A percentile compares a stretch with the other conserved stretches of the same genome.
phyloP scores from a whole-genome alignment of 1,140 invertebrate species.

The Drosophila oshimai region DNA sequence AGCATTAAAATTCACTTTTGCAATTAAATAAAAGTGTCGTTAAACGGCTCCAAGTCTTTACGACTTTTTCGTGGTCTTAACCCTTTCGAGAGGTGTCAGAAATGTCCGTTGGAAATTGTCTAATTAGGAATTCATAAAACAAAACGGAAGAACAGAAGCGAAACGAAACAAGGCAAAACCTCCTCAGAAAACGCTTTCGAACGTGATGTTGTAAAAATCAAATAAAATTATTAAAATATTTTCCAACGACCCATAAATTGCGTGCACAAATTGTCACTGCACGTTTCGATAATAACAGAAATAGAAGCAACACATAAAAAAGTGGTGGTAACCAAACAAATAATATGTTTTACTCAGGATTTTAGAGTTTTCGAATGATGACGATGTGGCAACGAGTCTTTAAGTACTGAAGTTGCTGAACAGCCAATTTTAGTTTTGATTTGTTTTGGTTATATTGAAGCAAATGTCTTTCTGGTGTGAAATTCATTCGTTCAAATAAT shows the following conservation, averaged over 20 bases:
- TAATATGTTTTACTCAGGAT: too few relatives aligned
- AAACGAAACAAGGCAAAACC: background rate
- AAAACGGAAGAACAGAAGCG: background rate
- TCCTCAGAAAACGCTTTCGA: background rate
- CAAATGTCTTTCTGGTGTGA: too few relatives aligned
- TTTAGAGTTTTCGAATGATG: too few relatives aligned
- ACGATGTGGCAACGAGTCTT: too few relatives aligned
- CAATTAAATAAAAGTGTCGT: conserved; percentile 78
- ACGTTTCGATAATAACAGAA: conserved; percentile 66
- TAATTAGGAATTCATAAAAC: conserved; percentile 77
- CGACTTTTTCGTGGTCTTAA: conserved; percentile 31
- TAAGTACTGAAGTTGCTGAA: too few relatives aligned
- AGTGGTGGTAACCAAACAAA: too few relatives aligned
- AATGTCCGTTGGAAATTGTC: conserved; percentile 63
- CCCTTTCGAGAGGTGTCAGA: conserved; percentile 67
- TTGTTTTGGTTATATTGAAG: too few relatives aligned
- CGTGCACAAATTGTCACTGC: conserved; percentile 57
- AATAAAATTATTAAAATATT: conserved; percentile 69
- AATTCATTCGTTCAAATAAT: too few relatives aligned
- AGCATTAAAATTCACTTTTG: conserved; percentile 53
- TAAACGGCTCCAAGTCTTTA: conserved; percentile 58
- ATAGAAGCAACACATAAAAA: too few relatives aligned
- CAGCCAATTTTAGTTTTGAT: too few relatives aligned
- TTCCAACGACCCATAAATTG: conserved; percentile 56
- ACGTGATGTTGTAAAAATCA: conserved; percentile 67